Percentiles rank a stretch among this genome's conserved stretches.
phyloP scores from a whole-genome alignment of 2,888 invertebrate genomes.

The Arge pagana region DNA sequence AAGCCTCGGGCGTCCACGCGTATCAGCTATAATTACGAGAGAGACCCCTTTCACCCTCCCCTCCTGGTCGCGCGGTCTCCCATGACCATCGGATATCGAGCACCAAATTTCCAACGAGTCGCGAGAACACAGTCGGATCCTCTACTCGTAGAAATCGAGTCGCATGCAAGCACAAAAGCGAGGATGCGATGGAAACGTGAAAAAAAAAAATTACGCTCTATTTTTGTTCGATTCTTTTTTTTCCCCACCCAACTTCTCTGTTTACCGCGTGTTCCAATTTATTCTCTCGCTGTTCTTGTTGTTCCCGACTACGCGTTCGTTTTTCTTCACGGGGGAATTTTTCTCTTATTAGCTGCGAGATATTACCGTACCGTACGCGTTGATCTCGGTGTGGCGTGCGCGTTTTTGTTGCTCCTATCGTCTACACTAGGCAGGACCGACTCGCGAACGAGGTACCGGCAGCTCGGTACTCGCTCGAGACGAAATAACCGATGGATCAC shows the following conservation, averaged over 20 bases:
- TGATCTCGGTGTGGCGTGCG: conserved; percentile 23
- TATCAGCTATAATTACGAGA: conserved; percentile 24
- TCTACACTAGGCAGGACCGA: not conserved
- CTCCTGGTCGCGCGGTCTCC: not conserved
- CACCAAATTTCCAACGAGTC: too few relatives aligned
- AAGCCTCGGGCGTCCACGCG: conserved; percentile 24
- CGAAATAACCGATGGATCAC: conserved; percentile 2
- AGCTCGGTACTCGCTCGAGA: not conserved
- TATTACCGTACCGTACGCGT: not conserved
- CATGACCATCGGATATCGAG: not conserved
- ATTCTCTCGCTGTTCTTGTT: not conserved
- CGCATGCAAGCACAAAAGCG: too few relatives aligned
- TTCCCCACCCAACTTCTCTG: not conserved
- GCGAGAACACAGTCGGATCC: too few relatives aligned
- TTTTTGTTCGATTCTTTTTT: conserved; percentile 4
- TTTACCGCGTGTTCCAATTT: not conserved
- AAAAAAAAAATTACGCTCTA: not conserved
- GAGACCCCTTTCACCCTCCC: not conserved
- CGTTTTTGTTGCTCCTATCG: conserved; percentile 19
- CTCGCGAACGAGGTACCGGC: not conserved
- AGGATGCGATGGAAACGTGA: conserved; percentile 1
- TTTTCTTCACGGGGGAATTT: not conserved
- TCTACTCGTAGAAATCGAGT: too few relatives aligned
- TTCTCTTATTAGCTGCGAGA: not conserved
- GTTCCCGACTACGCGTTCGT: not conserved